These are phyloP conservation scores for western clawed frog (Xenopus tropicalis) DNA, from an alignment of 2,113 vertebrate species.

Conservation along the genomic window UCB_Xtro_10.0 CM004449.2:103840001-103840500, in stretches of 20 bases:
- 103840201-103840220: background rate
- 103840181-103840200: background rate
- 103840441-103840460: background rate
- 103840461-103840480: background rate
- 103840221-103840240: background rate
- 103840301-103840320: background rate
- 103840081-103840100: background rate
- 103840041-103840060: background rate
- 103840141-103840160: background rate
- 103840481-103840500: background rate
- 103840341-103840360: background rate
- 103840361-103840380: background rate
- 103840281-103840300: background rate
- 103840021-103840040: background rate
- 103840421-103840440: background rate
- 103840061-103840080: background rate
- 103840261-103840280: background rate
- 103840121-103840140: background rate
- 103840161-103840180: background rate
- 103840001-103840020: background rate
- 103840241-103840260: background rate
- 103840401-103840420: background rate
- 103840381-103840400: background rate
- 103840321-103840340: background rate
- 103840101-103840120: background rate